Evolutionary conservation across 2,113 vertebrate species (phyloP).

Genomic region (Trichechus manatus): DNA sequence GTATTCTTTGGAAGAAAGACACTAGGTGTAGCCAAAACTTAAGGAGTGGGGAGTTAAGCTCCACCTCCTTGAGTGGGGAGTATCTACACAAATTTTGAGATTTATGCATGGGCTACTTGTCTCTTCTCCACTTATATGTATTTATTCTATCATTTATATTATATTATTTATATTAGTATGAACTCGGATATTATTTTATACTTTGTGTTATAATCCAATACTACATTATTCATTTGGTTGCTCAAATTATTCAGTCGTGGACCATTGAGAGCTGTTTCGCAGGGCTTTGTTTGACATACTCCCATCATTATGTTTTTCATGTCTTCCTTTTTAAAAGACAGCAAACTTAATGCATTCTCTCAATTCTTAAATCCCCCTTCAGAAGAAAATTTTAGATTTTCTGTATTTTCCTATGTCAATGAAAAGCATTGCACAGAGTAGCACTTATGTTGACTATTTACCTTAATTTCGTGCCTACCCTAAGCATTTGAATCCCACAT

Average conservation of each 20-base stretch:
- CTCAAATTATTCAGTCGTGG: neutral
- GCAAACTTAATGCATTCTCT: neutral
- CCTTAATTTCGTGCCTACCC: neutral
- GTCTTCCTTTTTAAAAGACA: neutral
- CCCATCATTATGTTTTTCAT: neutral
- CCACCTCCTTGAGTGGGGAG: neutral
- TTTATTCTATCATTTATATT: neutral
- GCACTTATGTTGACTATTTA: neutral
- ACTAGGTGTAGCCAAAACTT: fast-evolving
- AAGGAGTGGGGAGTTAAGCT: neutral
- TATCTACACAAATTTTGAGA: neutral
- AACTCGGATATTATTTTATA: neutral
- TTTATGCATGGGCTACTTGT: neutral
- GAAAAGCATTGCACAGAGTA: neutral
- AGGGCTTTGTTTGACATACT: neutral
- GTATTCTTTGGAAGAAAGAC: neutral
- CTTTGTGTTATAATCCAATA: neutral
- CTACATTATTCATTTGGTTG: neutral
- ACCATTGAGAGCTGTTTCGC: neutral
- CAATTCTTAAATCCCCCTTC: neutral
- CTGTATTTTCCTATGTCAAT: slow-evolving; percentile 37
- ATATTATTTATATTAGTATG: neutral
- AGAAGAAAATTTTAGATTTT: neutral
- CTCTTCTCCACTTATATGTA: neutral
- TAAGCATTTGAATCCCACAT: neutral